Conservation (phyloP, 2,113 vertebrate species). For the Dasyornis broadbenti region DNA sequence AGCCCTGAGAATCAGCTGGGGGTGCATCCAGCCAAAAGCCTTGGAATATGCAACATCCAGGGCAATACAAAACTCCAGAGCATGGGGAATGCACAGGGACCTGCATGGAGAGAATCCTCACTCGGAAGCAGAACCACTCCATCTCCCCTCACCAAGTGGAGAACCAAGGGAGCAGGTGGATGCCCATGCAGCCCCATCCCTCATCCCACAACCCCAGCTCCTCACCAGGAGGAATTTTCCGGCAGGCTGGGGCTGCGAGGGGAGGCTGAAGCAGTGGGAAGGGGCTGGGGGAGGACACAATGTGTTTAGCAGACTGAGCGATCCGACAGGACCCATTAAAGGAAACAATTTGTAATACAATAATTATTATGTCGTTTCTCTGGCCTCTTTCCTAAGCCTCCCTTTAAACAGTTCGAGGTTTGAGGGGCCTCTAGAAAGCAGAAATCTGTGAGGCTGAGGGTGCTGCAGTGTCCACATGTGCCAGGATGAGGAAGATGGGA, state of each 20-base stretch:
- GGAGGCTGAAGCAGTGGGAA: background rate
- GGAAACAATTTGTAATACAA: constrained; percentile 63
- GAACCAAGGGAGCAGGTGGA: background rate
- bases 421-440: background rate
- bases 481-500: background rate
- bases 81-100: background rate
- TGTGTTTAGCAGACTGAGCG: constrained; percentile 51
- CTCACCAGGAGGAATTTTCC: background rate
- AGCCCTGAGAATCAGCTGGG: background rate
- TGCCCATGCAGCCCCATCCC: background rate
- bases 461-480: background rate
- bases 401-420: constrained; percentile 3
- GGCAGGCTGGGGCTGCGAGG: background rate
- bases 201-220: background rate
- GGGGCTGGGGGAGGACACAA: constrained; percentile 18
- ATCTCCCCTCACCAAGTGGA: background rate
- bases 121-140: rapidly evolving
- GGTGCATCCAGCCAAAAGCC: background rate
- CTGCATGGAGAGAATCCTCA: background rate
- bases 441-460: background rate
- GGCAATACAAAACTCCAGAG: rapidly evolving
- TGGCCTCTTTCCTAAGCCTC: constrained; percentile 44
- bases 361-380: constrained; percentile 50
- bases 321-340: constrained; percentile 50
- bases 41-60: background rate